Base-by-base conservation (phyloP, 2,888 invertebrate species). In the Parnassius orleans region DNA sequence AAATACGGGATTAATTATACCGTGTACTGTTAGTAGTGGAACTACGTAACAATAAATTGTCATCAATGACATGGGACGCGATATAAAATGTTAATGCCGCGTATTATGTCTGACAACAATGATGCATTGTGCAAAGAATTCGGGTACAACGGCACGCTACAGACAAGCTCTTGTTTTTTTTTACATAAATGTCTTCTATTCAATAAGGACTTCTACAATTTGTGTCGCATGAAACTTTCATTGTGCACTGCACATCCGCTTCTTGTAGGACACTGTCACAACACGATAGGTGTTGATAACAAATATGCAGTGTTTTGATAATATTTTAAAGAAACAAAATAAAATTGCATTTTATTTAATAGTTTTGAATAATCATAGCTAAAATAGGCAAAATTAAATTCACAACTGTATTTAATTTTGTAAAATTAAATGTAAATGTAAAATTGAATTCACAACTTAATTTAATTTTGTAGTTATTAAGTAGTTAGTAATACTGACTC, bases 81-180 rank as follows among this genome's bases (percentile, higher is more conserved):
- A 87, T 85, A 86, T 85, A 84, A 86, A 87, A 89, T 85, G 87
- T 86, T 90, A 90, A 90, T 90, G 80, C 88, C 78, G 82, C 78
- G 83, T 83, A 90, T 89, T 90, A 90, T 90, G 83, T 81, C 83
- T 70, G 60, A 79, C 82, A 83, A 88, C 90, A 89, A 90, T 90
- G 87, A 86, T 74, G 83, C 77, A 90, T 91, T 91, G 90, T 90
- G 79, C 78, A 69, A 79, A 75, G 82, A 79, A 81, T 84, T 84
- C 72, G 78, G 82, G 79, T 75, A 77, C 48, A 15, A 48, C 80
- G 77, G 71, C 75, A 70, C 75, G 77, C 76, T 72, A 76, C 75
- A 77, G 74, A 81, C 82, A 74, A 81, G 82, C 46, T 83, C 80
- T 80, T 79, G 74, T 74, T 79, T 81, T 75, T 79, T 80, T 81